Evolutionary conservation across 2,113 vertebrate species (phyloP).

Genomic region (Pomatostomus ruficeps): DNA sequence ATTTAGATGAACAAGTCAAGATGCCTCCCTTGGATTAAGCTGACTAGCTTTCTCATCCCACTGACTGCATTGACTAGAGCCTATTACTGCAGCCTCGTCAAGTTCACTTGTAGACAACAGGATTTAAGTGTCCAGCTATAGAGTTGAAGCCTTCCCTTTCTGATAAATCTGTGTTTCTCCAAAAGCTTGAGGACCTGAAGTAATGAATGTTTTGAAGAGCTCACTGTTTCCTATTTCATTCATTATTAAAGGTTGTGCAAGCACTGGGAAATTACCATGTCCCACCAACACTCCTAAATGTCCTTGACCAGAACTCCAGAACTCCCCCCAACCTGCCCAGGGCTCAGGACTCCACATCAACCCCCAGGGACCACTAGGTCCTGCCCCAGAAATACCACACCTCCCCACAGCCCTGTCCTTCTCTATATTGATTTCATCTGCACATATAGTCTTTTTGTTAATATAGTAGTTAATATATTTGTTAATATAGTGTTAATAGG

Average conservation of each 20-base stretch:
- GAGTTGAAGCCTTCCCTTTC: not conserved
- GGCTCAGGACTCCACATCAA: not conserved
- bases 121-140: not conserved
- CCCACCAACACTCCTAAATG: not conserved
- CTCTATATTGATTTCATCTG: not conserved
- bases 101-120: not conserved
- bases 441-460: fast-evolving
- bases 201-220: not conserved
- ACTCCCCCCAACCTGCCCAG: fast-evolving
- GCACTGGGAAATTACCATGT: not conserved
- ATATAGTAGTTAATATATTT: no score
- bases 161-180: not conserved
- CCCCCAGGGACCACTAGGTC: fast-evolving
- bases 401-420: not conserved
- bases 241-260: not conserved
- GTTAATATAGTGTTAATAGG: no score
- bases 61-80: not conserved
- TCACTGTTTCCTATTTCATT: not conserved
- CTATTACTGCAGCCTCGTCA: not conserved
- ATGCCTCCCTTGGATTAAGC: not conserved
- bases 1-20: not conserved
- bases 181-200: not conserved
- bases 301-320: fast-evolving
- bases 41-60: not conserved
- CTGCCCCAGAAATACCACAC: not conserved